A percentile compares a stretch with the other conserved stretches of the same genome.
These are phyloP conservation scores for Branchinecta sandiegonensis DNA, from an alignment of 2,888 invertebrate genomes.

Conservation along the genomic window DNA sequence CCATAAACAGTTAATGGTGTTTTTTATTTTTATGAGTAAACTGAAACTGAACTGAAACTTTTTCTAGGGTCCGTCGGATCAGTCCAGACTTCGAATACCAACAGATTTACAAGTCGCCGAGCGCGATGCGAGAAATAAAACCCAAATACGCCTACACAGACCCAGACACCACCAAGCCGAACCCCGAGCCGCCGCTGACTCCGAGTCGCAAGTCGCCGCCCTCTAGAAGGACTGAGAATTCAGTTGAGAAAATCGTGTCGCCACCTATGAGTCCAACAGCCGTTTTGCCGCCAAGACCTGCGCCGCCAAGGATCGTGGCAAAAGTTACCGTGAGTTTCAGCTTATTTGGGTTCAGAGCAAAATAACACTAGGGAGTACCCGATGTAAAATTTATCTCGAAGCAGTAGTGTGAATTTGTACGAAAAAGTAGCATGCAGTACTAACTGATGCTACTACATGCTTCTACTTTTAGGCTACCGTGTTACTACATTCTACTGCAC, in stretches of 20 bases:
- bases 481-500: too few species aligned
- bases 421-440: too few species aligned
- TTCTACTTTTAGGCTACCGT: too few species aligned
- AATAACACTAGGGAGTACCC: too few species aligned
- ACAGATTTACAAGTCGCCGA: background rate
- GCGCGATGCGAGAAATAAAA: slow-evolving; percentile 1
- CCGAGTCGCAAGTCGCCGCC: background rate
- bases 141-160: slow-evolving; percentile 14
- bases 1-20: too few species aligned
- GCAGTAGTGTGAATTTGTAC: too few species aligned
- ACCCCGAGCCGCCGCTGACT: background rate
- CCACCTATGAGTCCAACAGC: background rate
- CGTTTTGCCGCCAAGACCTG: background rate
- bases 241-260: background rate
- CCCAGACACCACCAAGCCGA: background rate
- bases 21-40: too few species aligned
- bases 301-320: background rate
- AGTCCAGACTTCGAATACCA: slow-evolving; percentile 8
- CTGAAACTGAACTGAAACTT: too few species aligned
- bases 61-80: slow-evolving; percentile 7
- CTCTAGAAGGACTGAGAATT: background rate
- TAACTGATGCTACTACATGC: too few species aligned
- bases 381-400: too few species aligned
- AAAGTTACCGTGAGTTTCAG: background rate
- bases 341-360: background rate